Conservation (phyloP, 35 echinoderm and acorn worm species). For the Diadema setosum region DNA sequence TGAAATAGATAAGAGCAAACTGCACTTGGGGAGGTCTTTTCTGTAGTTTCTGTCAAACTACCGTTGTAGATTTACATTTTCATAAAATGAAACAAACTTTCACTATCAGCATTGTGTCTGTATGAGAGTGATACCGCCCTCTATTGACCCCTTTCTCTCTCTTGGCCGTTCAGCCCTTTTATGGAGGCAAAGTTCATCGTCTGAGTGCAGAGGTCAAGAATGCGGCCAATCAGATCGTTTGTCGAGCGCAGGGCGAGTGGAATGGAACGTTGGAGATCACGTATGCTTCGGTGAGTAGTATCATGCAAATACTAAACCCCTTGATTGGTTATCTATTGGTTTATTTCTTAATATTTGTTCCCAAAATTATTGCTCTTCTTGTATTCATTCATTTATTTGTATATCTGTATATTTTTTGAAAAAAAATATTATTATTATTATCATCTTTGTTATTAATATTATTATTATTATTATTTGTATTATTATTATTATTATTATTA, state of each 20-base stretch:
- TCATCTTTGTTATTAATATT: too few relatives aligned
- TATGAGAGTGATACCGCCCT: too few relatives aligned
- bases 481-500: too few relatives aligned
- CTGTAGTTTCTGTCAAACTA: too few relatives aligned
- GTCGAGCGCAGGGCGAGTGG: conserved; percentile 84
- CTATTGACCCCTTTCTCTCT: not conserved
- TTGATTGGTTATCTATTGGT: not conserved
- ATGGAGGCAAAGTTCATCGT: conserved; percentile 97
- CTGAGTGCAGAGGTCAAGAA: conserved; percentile 90
- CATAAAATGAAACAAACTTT: too few relatives aligned
- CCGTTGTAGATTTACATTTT: too few relatives aligned
- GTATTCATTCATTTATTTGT: too few relatives aligned
- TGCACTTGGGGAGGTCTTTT: too few relatives aligned
- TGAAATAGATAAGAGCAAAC: too few relatives aligned
- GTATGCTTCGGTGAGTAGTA: conserved; percentile 18
- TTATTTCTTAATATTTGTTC: not conserved
- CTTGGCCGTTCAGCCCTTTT: conserved; percentile 69
- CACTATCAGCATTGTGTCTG: too few relatives aligned
- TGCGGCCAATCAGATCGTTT: conserved; percentile 60
- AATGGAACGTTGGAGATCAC: conserved; percentile 73
- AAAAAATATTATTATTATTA: not conserved
- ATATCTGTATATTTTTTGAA: not conserved
- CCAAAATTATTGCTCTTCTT: not conserved
- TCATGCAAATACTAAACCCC: not conserved
- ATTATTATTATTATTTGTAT: too few relatives aligned